Conservation (phyloP, 2,113 vertebrate species). For the Serinus canaria region DNA sequence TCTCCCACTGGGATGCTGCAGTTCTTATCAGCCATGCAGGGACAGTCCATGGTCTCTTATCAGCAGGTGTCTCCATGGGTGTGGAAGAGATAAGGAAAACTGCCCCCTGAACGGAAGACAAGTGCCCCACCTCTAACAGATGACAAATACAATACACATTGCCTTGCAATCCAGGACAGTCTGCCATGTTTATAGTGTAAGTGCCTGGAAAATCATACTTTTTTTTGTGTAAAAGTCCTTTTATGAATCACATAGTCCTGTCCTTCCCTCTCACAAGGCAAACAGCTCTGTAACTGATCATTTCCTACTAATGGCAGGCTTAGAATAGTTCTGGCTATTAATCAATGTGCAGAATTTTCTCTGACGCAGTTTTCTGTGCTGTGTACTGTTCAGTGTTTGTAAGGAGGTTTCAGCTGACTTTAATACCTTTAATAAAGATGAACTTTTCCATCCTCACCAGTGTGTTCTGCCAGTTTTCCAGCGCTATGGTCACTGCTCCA, state of each 20-base stretch:
- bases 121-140: no score
- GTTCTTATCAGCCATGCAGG: no score
- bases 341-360: not conserved
- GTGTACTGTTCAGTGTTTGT: not conserved
- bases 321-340: not conserved
- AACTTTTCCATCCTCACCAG: not conserved
- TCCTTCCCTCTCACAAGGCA: not conserved
- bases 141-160: no score
- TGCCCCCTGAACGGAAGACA: no score
- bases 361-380: not conserved
- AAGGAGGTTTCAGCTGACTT: slow-evolving; percentile 2
- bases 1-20: no score
- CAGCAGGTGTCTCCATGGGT: no score
- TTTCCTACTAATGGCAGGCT: not conserved
- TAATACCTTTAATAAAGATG: not conserved
- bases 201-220: not conserved
- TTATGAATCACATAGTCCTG: not conserved
- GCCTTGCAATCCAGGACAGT: not conserved
- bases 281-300: not conserved
- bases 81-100: no score
- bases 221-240: not conserved
- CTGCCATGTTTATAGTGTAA: not conserved
- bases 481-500: not conserved
- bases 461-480: not conserved
- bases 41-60: no score